Base-by-base conservation (phyloP, 2,888 invertebrate species). In the Ashinkailepas kermadecensis region DNA sequence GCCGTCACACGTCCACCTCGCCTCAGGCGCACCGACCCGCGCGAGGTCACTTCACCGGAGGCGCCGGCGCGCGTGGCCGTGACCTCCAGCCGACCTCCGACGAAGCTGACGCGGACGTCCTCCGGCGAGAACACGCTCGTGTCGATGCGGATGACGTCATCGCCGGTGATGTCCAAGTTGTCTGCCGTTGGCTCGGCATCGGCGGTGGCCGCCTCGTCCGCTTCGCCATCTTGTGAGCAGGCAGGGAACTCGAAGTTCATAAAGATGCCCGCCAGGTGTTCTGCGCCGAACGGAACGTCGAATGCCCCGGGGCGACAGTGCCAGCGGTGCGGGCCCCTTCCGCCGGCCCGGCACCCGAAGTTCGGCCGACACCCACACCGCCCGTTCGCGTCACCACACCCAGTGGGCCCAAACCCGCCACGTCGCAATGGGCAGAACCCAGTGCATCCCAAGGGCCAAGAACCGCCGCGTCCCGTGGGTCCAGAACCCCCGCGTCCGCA, bases 61-160 rank as follows among this genome's bases (percentile, higher is more conserved):
- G 13, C 15, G 7, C 15, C 70, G 39, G 9, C 15, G 15, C 25
- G 25, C 39, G 25, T 13, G 13, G 70, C 70, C 70, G 70, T 39
- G 23, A 70, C 70, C 39, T 15, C 15, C 70, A 70, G 70, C 39
- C 15, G 15, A 15, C 70, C 39, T 8, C 15, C 70, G 7, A 15
- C 13, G 70, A 39, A 70, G 23, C 70, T 70, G 70, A 70, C 70
- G 15, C 70, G 70, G 23, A 70, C 39, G 70, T 70, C 70, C 70
- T 70, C 70, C 25, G 70, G 70, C 15, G 25, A 13, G 70, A 70
- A 70, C 12, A 13, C 39, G 15, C 70, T 25, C 39, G 70, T 70
- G 70, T 70, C 70, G 39, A 70, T 70, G 10, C 23, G 23, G 70
- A 70, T 70, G 25, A 39, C 15, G 70, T 11, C n/a, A 11, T 10